Percentiles rank a stretch among this genome's conserved stretches.
phyloP scores from a whole-genome alignment of 2,113 vertebrate species.

The Salvelinus fontinalis region DNA sequence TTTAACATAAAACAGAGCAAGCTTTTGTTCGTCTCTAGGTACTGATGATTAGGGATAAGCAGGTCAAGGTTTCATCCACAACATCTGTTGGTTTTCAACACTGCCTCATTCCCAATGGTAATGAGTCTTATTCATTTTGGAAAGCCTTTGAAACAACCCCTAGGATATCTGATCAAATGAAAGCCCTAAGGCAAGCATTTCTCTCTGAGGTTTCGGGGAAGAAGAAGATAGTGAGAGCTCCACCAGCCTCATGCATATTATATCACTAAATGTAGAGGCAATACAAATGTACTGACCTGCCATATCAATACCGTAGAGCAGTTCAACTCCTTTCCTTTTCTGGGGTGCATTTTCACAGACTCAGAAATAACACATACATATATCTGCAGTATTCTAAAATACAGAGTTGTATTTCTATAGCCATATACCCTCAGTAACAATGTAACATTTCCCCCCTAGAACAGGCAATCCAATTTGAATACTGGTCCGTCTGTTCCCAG shows the following conservation, averaged over 20 bases:
- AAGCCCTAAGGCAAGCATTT: constrained; percentile 49
- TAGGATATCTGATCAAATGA: constrained; percentile 57
- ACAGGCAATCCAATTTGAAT: neutral
- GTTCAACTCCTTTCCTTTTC: constrained; percentile 18
- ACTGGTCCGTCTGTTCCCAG: too few species aligned
- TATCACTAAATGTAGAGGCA: constrained; percentile 47
- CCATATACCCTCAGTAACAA: neutral
- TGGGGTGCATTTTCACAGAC: neutral
- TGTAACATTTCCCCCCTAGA: neutral
- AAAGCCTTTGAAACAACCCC: constrained; percentile 58
- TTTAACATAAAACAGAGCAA: neutral
- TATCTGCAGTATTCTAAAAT: neutral
- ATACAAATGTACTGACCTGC: constrained; percentile 44
- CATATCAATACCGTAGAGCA: constrained; percentile 33
- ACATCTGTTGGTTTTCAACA: constrained; percentile 56
- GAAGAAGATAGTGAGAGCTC: constrained; percentile 44
- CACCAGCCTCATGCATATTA: constrained; percentile 62
- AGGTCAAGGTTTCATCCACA: constrained; percentile 61
- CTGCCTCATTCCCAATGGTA: constrained; percentile 65
- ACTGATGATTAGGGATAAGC: constrained; percentile 36
- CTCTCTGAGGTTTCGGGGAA: constrained; percentile 59
- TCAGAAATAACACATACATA: too few species aligned
- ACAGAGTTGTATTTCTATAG: neutral
- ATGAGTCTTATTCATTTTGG: constrained; percentile 68
- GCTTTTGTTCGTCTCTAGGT: constrained; percentile 12